These are phyloP conservation scores for Mimachlamys varia DNA, from an alignment of 2,888 invertebrate genomes.

Conservation along the genomic window DNA sequence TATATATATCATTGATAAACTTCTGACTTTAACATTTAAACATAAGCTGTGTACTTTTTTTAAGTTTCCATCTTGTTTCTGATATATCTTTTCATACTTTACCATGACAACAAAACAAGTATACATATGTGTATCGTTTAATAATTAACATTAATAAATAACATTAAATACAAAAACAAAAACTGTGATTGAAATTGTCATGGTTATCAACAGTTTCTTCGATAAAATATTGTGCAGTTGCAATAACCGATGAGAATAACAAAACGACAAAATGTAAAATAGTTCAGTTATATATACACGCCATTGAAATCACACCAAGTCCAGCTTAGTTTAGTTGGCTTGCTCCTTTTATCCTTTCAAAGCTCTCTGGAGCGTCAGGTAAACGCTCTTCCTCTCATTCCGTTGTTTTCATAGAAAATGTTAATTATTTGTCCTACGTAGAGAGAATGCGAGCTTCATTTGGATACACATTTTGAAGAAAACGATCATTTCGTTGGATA, in stretches of 20 bases:
- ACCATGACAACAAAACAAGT: no score
- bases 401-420: background rate
- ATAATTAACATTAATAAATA: background rate
- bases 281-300: background rate
- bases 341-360: background rate
- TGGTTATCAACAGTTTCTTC: background rate
- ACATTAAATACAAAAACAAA: background rate
- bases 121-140: no score
- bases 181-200: background rate
- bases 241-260: background rate
- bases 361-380: no score
- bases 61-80: no score
- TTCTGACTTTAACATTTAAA: no score
- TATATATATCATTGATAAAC: no score
- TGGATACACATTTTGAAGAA: background rate
- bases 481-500: background rate
- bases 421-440: background rate
- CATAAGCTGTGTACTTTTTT: no score
- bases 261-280: background rate
- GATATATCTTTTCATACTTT: no score
- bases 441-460: background rate
- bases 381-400: no score
- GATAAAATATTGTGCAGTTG: background rate
- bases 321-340: background rate
- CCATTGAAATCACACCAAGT: no score